Percentiles rank a stretch among this genome's conserved stretches.
Evolutionary conservation across 2,797 vertebrate species (phyloP).

Genomic region (Gallirallus australis): DNA sequence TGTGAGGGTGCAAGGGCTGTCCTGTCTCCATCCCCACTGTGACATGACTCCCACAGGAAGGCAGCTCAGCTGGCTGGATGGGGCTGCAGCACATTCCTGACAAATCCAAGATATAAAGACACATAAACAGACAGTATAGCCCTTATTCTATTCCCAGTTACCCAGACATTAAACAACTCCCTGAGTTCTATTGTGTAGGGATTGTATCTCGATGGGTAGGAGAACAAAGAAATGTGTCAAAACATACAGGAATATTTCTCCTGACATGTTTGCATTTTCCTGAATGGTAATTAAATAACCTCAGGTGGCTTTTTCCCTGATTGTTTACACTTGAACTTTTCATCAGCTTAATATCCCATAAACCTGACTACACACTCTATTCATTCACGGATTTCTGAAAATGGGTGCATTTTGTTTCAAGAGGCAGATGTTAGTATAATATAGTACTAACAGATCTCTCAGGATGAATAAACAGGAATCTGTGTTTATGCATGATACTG

Average conservation of each 20-base stretch:
- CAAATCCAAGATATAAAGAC: not conserved
- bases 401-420: slow-evolving; percentile 56
- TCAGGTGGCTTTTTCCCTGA: not conserved
- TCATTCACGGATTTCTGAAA: slow-evolving; percentile 40
- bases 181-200: not conserved
- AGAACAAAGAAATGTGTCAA: slow-evolving; percentile 56
- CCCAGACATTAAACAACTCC: not conserved
- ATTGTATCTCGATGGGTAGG: slow-evolving; percentile 15
- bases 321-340: slow-evolving; percentile 16
- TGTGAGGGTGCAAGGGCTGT: not conserved
- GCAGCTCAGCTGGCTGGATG: not conserved
- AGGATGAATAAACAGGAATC: slow-evolving; percentile 78
- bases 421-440: slow-evolving; percentile 21
- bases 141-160: not conserved
- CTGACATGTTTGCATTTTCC: not conserved
- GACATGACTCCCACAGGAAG: not conserved
- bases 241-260: not conserved
- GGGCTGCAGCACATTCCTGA: not conserved
- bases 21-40: not conserved
- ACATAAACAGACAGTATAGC: not conserved
- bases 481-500: slow-evolving; percentile 68
- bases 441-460: slow-evolving; percentile 63
- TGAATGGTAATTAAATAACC: not conserved
- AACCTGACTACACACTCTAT: not conserved
- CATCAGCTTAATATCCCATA: not conserved